A percentile compares a stretch with the other conserved stretches of the same genome.
phyloP scores from a whole-genome alignment of 2,888 invertebrate genomes.

The Acronicta alni region DNA sequence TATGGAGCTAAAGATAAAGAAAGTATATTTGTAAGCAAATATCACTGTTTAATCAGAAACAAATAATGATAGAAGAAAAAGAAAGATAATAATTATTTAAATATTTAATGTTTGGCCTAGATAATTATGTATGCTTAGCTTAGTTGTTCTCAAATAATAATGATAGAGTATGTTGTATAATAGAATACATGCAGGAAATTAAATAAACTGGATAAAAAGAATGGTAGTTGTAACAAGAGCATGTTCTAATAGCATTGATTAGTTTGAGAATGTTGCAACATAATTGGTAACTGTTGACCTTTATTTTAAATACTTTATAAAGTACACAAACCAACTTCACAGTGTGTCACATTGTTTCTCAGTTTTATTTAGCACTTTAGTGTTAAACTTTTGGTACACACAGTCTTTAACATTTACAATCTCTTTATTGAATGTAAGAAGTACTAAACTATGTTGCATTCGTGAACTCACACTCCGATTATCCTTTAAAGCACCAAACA shows the following conservation, averaged over 20 bases:
- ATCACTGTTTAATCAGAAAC: conserved; percentile 50
- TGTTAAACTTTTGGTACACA: conserved; percentile 4
- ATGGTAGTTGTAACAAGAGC: too few species aligned
- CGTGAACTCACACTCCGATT: not conserved
- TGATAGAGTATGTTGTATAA: conserved; percentile 38
- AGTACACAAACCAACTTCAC: not conserved
- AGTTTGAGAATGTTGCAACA: not conserved
- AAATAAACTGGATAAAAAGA: not conserved
- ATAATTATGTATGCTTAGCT: conserved; percentile 45
- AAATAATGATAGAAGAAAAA: conserved; percentile 59
- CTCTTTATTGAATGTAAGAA: not conserved
- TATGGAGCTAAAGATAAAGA: conserved; percentile 48
- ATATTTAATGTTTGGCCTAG: conserved; percentile 60
- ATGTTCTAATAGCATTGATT: not conserved
- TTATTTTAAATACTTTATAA: conserved; percentile 8
- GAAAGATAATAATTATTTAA: conserved; percentile 56
- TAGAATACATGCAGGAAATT: conserved; percentile 26
- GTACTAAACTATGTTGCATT: not conserved
- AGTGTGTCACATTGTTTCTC: conserved; percentile 5
- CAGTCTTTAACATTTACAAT: conserved; percentile 2
- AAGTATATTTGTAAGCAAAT: conserved; percentile 59
- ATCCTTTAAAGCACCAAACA: not conserved
- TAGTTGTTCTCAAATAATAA: conserved; percentile 37
- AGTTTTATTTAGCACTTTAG: conserved; percentile 15
- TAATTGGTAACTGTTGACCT: not conserved